phyloP scores from a whole-genome alignment of 2,113 vertebrate genomes.

The Melospiza melodia region DNA sequence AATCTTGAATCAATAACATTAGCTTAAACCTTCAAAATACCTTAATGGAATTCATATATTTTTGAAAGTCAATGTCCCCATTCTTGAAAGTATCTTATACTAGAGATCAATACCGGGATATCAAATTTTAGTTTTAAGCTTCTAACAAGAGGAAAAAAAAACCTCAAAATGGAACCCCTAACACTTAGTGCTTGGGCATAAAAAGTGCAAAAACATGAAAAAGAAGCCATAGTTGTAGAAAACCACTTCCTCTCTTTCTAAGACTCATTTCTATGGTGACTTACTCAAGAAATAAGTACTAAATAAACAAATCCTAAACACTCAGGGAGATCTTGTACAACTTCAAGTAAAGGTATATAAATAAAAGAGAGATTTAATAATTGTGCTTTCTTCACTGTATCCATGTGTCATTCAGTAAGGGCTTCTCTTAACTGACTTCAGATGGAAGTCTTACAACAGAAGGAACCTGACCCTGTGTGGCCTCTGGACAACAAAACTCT shows the following conservation, averaged over 20 bases:
- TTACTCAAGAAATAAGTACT: not conserved
- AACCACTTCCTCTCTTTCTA: slow-evolving; percentile 37
- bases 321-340: not conserved
- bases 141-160: not conserved
- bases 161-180: accelerated
- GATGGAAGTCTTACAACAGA: not conserved
- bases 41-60: not conserved
- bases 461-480: not conserved
- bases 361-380: not conserved
- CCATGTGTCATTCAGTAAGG: not conserved
- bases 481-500: not conserved
- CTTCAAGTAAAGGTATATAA: not conserved
- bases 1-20: not conserved
- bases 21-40: not conserved
- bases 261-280: not conserved
- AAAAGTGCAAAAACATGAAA: not conserved
- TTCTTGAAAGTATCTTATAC: not conserved
- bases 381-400: not conserved
- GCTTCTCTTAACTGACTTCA: not conserved
- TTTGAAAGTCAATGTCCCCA: not conserved
- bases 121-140: not conserved
- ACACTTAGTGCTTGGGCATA: not conserved
- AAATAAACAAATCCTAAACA: not conserved
- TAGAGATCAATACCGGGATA: not conserved
- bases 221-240: not conserved